Evolutionary conservation across 1,140 invertebrate species (phyloP), one percentile per base, ranked within the genome.

Genomic region (Lerema accius): DNA sequence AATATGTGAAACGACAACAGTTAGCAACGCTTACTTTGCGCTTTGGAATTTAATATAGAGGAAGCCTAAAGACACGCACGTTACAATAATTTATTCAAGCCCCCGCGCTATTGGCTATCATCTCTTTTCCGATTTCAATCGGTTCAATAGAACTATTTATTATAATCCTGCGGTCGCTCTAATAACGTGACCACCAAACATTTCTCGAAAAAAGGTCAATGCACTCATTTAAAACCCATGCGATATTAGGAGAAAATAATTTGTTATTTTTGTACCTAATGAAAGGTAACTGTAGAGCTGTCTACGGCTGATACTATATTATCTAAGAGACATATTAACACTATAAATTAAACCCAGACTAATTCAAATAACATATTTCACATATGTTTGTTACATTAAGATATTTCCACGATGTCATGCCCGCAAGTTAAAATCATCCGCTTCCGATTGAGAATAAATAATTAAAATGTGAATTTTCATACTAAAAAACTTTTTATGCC

Each of bases 111-210:
- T 19, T 58, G 15, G 23, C n/a, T 53, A 17, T 56, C 65, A 65
- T 55, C 42, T 66, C 62, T 65, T 70, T 65, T 71, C 69, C 60
- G 67, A 68, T 70, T 71, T 69, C 62, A 73, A 59, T 68, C 76
- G 65, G 82, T 84, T 84, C 82, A 82, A 82, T 76, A 78, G 61
- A 80, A 78, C 78, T 77, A 80, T 84, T 76, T 72, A 72, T 82
- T 79, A 75, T 71, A 71, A 78, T 74, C 67, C 72, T 72, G 70
- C 63, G 32, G 43, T 56, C 53, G 53, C 42, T 19, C 40, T 45
- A 58, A 58, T 56, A 56, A 32, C 40, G 26, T n/a, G 13, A 43
- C 11, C 26, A 58, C 40, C 19, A 58, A 45, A 58, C 26, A 45
- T 32, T 32, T 45, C 53, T 58, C 42, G n/a, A 15, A 5, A 45